phyloP scores from a whole-genome alignment of 2,797 vertebrate species.

The Meriones psammophilus region DNA sequence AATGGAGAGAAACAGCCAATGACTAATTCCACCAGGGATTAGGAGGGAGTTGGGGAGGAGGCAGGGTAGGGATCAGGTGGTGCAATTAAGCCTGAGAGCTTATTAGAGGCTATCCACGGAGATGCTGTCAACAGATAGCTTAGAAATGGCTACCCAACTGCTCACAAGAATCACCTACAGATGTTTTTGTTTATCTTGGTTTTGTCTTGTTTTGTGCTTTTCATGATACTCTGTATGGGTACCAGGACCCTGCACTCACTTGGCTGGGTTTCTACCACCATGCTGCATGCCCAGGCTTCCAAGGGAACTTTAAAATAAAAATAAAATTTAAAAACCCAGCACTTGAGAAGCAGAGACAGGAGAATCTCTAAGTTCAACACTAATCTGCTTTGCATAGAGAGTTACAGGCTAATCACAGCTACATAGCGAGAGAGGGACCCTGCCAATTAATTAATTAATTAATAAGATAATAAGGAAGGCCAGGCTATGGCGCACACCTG shows the following conservation, averaged over 20 bases:
- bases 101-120: slow-evolving; percentile 30
- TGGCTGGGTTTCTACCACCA: too few species aligned
- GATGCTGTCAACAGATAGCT: not conserved
- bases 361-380: not conserved
- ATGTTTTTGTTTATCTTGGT: not conserved
- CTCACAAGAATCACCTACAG: slow-evolving; percentile 26
- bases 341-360: not conserved
- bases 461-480: too few species aligned
- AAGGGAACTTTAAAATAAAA: not conserved
- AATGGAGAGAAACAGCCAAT: slow-evolving; percentile 2
- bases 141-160: slow-evolving; percentile 9
- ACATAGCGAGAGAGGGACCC: not conserved
- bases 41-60: not conserved
- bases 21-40: not conserved
- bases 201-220: not conserved
- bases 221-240: not conserved
- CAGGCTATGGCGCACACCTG: too few species aligned
- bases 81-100: slow-evolving; percentile 23
- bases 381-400: not conserved
- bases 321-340: not conserved
- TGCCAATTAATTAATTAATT: not conserved
- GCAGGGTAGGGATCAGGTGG: not conserved
- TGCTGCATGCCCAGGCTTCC: not conserved
- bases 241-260: not conserved
- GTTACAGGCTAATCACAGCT: not conserved